These are phyloP conservation scores for Drosophila acutilabella DNA, from an alignment of 2,888 invertebrate species.

Conservation along the genomic window DNA sequence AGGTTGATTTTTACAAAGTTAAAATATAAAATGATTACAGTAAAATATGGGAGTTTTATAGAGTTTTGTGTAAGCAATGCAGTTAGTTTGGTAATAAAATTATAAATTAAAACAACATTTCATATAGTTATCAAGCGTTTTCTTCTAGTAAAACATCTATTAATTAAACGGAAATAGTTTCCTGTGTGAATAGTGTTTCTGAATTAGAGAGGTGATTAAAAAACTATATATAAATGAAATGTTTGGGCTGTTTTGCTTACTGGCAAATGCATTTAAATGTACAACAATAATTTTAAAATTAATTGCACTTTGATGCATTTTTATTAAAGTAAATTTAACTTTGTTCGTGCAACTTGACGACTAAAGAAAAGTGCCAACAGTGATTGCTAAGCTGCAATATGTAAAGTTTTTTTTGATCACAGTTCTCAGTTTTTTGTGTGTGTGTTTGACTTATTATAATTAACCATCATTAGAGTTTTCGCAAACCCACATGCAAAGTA, in stretches of 20 bases:
- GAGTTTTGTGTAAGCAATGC: not conserved
- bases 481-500: constrained; percentile 17
- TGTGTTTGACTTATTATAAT: constrained; percentile 63
- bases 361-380: constrained; percentile 8
- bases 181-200: too few relatives aligned
- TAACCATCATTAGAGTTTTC: constrained; percentile 65
- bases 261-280: constrained; percentile 37
- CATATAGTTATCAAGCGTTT: too few relatives aligned
- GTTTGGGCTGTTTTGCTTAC: constrained; percentile 13
- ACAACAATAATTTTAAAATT: constrained; percentile 40
- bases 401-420: constrained; percentile 1
- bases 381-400: constrained; percentile 17
- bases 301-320: constrained; percentile 39
- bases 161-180: too few relatives aligned
- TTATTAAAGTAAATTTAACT: constrained; percentile 50
- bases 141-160: too few relatives aligned
- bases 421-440: constrained; percentile 19
- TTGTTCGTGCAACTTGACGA: constrained; percentile 21
- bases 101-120: too few relatives aligned
- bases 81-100: too few relatives aligned
- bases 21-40: constrained; percentile 17
- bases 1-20: constrained; percentile 52
- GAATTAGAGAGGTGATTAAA: constrained; percentile 5
- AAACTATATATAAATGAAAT: constrained; percentile 4
- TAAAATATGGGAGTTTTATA: not conserved